Evolutionary conservation across 2,888 invertebrate species (phyloP).

Genomic region (Dasypogon diadema): DNA sequence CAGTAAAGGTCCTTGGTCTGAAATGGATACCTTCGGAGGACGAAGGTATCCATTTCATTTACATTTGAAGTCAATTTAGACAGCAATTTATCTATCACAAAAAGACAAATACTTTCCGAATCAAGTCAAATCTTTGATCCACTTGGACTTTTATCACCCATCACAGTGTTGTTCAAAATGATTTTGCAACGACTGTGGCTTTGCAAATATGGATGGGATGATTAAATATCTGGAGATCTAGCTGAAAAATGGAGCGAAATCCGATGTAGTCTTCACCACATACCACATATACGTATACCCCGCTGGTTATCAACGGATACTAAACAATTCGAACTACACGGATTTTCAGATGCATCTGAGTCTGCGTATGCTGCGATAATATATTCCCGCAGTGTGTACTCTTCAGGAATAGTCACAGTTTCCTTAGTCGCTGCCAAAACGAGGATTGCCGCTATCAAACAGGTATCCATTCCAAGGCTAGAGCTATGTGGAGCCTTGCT

Average conservation of each 20-base stretch:
- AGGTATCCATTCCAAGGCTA: constrained; percentile 49
- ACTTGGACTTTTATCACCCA: constrained; percentile 55
- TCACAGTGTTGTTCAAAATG: constrained; percentile 56
- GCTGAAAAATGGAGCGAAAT: constrained; percentile 20
- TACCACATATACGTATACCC: no score
- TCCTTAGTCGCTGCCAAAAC: constrained; percentile 47
- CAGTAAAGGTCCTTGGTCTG: not conserved
- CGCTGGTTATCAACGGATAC: not conserved
- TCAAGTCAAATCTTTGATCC: constrained; percentile 56
- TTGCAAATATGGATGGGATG: constrained; percentile 57
- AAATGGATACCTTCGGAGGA: not conserved
- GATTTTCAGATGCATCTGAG: constrained; percentile 58
- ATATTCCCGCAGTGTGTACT: constrained; percentile 54
- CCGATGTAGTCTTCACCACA: no score
- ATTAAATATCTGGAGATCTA: constrained; percentile 7
- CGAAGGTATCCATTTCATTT: no score
- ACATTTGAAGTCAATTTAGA: constrained; percentile 14
- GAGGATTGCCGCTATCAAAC: constrained; percentile 53
- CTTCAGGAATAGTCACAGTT: not conserved
- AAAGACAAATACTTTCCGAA: constrained; percentile 57
- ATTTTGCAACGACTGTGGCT: constrained; percentile 58
- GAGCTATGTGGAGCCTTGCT: constrained; percentile 55
- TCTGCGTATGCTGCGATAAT: constrained; percentile 55
- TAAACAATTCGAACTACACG: constrained; percentile 40
- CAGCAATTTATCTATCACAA: constrained; percentile 54